Base-by-base conservation (phyloP, 2,888 invertebrate species). In the Cheilosia vulpina region DNA sequence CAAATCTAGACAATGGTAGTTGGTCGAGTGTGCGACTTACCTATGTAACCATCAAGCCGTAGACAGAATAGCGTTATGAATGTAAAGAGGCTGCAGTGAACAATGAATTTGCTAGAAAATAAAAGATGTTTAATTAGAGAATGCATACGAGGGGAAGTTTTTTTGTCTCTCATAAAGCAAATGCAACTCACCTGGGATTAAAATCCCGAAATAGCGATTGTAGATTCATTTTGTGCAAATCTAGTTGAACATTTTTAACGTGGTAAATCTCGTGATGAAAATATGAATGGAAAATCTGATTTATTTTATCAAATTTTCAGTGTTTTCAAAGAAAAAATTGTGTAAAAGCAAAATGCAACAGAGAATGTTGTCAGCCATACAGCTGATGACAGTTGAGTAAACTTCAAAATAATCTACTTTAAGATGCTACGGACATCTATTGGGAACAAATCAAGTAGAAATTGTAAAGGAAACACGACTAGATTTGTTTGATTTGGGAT, bases 41-140 rank as follows among this genome's bases (percentile, higher is more conserved):
- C 92, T 90, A 97, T 95, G 82, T 95, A 94, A 87, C 96, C 95
- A 93, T 99, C 99, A 88, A 98, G 93, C 89, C 97, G 95, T 89
- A 99, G 93, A 15, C 98, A 96, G 92, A 99, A 96, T 88, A 99
- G 93, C 83, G 96, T 95, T 80, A 98, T 97, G 93, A 99, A 99
- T 88, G 97, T 94, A 91, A 98, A 94, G 89, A 99, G 94, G 93
- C 98, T 98, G 89, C 96, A 95, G 93, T 99, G 98, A 62, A 99
- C 98, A 89, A 99, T 95, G 93, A 99, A 99, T 94, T 99, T 99
- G 93, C 99, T 99, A 94, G 4, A 0, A 53, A 34, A 3, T 6
- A 41, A 1, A 15, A 41, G 15, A 57, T 45, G 62, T 34, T 50
- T 17, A 27, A 24, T 13, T 24, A 17, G n/a, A 9, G 45, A 34